Conservation (phyloP, 2,888 invertebrate genomes). For the Leptopterna dolabrata region DNA sequence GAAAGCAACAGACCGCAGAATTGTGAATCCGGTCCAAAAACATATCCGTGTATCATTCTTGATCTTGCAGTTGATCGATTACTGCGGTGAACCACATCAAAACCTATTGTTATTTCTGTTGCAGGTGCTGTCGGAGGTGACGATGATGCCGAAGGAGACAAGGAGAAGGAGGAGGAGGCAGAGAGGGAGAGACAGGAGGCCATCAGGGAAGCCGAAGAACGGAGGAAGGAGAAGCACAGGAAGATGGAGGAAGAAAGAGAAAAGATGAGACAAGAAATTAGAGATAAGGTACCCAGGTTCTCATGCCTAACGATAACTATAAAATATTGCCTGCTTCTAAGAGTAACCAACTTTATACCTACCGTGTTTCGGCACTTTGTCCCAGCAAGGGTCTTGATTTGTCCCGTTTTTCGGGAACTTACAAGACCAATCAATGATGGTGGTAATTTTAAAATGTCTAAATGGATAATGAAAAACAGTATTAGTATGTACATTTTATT, state of each 20-base stretch:
- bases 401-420: no score
- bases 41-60: no score
- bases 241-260: slow-evolving; percentile 99
- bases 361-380: no score
- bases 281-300: slow-evolving; percentile 93
- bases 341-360: no score
- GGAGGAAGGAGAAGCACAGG: slow-evolving; percentile 98
- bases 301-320: slow-evolving; percentile 64
- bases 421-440: no score
- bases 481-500: no score
- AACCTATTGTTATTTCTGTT: not conserved
- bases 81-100: not conserved
- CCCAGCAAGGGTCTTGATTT: no score
- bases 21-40: no score
- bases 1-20: no score
- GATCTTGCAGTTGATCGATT: not conserved
- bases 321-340: no score
- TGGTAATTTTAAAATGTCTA: no score
- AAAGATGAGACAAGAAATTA: slow-evolving; percentile 98
- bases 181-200: slow-evolving; percentile 98
- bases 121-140: slow-evolving; percentile 86
- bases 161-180: slow-evolving; percentile 98
- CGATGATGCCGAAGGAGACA: slow-evolving; percentile 93
- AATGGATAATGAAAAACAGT: no score
- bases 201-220: slow-evolving; percentile 96